Evolutionary conservation across 1,140 invertebrate species (phyloP).

Genomic region (Pseudomyrmex concolor): DNA sequence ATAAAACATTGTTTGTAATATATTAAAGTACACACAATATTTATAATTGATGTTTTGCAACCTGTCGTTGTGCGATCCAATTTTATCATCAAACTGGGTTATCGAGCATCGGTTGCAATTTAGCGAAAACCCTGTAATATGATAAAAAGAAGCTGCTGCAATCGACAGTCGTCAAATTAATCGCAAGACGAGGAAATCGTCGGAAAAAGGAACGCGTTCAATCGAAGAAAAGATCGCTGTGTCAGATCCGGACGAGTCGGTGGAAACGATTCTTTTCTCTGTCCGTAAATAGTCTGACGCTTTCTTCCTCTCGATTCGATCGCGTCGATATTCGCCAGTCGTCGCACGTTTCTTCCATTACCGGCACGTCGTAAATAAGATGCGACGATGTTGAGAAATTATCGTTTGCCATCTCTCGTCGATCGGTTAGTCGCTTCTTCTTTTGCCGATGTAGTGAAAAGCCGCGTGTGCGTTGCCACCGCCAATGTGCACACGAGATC

Average conservation of each 20-base stretch:
- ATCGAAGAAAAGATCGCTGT: constrained; percentile 51
- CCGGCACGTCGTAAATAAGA: constrained; percentile 78
- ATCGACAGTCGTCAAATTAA: constrained; percentile 1
- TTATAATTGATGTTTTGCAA: not conserved
- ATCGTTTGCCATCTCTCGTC: constrained; percentile 67
- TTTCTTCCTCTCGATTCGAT: constrained; percentile 72
- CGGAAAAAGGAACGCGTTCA: not conserved
- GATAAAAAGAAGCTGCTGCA: constrained; percentile 13
- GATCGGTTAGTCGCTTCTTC: constrained; percentile 55
- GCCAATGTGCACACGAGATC: constrained; percentile 22
- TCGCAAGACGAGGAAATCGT: not conserved
- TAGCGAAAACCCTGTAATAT: constrained; percentile 15
- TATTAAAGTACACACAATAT: too few species aligned
- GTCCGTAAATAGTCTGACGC: constrained; percentile 4
- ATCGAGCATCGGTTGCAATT: not conserved
- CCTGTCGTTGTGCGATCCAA: not conserved
- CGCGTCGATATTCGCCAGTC: constrained; percentile 75
- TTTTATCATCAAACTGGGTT: not conserved
- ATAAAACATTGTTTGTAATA: too few species aligned
- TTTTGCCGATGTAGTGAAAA: constrained; percentile 52
- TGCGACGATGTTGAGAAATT: constrained; percentile 73
- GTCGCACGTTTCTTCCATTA: constrained; percentile 80
- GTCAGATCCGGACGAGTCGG: constrained; percentile 10
- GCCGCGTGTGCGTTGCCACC: constrained; percentile 26
- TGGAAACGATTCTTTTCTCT: constrained; percentile 58